Evolutionary conservation across 2,888 invertebrate species (phyloP).

Genomic region (Syritta pipiens): DNA sequence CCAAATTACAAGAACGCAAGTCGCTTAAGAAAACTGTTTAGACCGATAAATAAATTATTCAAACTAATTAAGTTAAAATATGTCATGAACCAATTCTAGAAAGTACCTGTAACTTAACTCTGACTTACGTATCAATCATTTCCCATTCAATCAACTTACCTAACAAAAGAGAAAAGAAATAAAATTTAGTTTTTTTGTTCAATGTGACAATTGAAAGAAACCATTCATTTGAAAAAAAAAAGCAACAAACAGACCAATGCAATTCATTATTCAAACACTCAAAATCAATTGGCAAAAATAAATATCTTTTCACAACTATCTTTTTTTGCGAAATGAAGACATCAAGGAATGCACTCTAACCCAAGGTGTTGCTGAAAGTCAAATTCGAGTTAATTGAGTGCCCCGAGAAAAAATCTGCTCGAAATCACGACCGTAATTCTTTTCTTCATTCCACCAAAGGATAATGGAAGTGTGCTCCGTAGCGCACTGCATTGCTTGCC

Average conservation of each 20-base stretch:
- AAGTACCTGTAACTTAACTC: no score
- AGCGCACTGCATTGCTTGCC: not conserved
- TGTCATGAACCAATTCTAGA: no score
- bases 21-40: no score
- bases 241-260: not conserved
- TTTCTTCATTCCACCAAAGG: not conserved
- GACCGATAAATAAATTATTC: no score
- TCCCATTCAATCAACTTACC: no score
- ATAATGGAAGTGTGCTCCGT: not conserved
- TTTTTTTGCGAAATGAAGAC: constrained; percentile 18
- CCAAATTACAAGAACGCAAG: no score
- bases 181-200: no score
- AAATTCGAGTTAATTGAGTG: constrained; percentile 25
- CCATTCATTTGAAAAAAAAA: not conserved
- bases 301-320: not conserved
- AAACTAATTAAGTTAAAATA: no score
- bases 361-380: constrained; percentile 18
- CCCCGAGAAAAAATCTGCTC: constrained; percentile 7
- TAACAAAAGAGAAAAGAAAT: no score
- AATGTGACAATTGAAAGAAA: not conserved
- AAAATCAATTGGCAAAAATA: not conserved
- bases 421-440: constrained; percentile 8
- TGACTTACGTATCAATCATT: no score
- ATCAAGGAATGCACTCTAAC: constrained; percentile 6
- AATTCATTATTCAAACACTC: not conserved